Conservation (phyloP, 2,113 vertebrate species). For the Trichomycterus rosablanca region DNA sequence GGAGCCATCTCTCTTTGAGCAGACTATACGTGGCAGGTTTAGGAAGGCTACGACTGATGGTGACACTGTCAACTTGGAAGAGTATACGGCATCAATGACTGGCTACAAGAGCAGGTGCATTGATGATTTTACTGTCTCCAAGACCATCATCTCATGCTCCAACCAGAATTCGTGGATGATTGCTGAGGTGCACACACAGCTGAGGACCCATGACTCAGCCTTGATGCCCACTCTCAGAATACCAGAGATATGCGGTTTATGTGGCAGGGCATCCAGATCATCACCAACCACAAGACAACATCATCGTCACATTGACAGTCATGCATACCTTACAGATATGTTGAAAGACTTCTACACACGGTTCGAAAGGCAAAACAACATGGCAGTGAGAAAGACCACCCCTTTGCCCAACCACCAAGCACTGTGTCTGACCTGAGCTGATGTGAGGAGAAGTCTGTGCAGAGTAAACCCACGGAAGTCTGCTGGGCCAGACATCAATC, state of each 20-base stretch:
- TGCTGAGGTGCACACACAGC: too few relatives aligned
- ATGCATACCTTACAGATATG: not conserved
- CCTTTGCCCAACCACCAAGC: not conserved
- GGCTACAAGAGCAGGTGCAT: too few relatives aligned
- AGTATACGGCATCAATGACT: too few relatives aligned
- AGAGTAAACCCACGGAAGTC: not conserved
- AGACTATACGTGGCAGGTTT: too few relatives aligned
- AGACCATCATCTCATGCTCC: too few relatives aligned
- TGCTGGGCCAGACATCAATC: not conserved
- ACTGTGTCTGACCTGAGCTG: not conserved
- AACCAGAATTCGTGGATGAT: too few relatives aligned
- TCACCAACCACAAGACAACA: conserved; percentile 1
- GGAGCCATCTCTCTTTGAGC: too few relatives aligned
- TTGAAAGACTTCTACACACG: not conserved
- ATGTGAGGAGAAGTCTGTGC: not conserved
- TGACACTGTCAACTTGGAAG: too few relatives aligned
- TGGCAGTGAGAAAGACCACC: not conserved
- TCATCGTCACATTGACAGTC: not conserved
- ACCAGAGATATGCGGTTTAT: not conserved
- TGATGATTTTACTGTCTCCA: too few relatives aligned
- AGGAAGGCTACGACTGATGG: too few relatives aligned
- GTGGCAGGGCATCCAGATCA: not conserved
- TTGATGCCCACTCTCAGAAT: too few relatives aligned
- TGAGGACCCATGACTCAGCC: too few relatives aligned
- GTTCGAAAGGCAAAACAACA: not conserved